Evolutionary conservation across 2,888 invertebrate species (phyloP), one percentile per base, ranked within the genome.

Genomic region (Pseudoips prasinana): DNA sequence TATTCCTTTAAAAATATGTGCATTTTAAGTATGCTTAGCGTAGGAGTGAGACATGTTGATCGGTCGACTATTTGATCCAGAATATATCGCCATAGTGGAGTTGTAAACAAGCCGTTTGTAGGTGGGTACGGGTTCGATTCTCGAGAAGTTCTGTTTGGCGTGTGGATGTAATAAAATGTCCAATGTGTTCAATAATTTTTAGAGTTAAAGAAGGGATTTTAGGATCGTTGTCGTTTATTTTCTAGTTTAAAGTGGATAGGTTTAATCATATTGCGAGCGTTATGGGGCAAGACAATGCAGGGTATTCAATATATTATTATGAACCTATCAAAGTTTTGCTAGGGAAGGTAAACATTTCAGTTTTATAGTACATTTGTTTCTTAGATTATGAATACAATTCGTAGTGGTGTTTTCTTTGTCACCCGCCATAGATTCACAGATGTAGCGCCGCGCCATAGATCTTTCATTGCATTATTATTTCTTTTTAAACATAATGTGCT

Each of bases 1-100:
- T 39, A 55, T 63, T 74, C 1, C 33, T 1, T 17, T 44, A 29
- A 20, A 19, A 17, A n/a, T 5, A 2, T 22, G 10, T 28, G 7
- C 19, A 25, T 8, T 36, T 37, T 50, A 51, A 36, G 34, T 59
- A 14, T 14, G 14, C 5, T 52, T 32, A 47, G 79, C 77, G 86
- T 85, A 73, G 82, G 83, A 67, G 82, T 71, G 33, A 46, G 53
- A 81, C 82, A 79, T 67, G 82, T 72, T 82, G 83, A 83, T 79
- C 74, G 72, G 66, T 73, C 70, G 79, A 82, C 83, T 78, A 82
- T 85, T 84, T 79, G 78, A 82, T 78, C 72, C 67, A 62, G 60
- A 84, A 85, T 81, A 80, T 84, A 84, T 84, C 67, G 81, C 64
- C 56, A 44, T 60, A 64, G 68, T 60, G 46, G 47, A 56, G 73